Evolutionary conservation across 2,888 invertebrate species (phyloP), one percentile per base, ranked within the genome.

Genomic region (Dichetophora obliterata): DNA sequence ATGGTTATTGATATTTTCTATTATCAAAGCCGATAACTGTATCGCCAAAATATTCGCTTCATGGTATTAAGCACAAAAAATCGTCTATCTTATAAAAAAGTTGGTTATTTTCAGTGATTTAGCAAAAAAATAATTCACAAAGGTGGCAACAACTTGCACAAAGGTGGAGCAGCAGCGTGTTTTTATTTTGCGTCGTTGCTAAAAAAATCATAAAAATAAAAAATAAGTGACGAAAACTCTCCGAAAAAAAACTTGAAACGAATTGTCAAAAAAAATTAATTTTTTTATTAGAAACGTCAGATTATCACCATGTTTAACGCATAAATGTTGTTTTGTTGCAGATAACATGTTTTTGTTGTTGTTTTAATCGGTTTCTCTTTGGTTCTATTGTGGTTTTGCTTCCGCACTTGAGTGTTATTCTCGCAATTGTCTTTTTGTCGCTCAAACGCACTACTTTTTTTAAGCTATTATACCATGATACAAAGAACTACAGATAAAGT

Each of bases 351-450:
- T 5, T 9, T 63, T 63, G 63, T 63, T 63, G 63, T 31, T 63
- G 63, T 31, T 31, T 3, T 11, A 43, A 16, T 22, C n/a, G 9
- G n/a, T 19, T 27, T 24, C 61, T 63, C 31, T 16, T 27, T 31
- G 63, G 22, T 31, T 68, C 50, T 19, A 16, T 24, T 59, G 27
- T 68, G 68, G 24, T 50, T 68, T 68, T 24, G 50, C 68, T 68
- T 68, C 68, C 68, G 68, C 68, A 68, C 50, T 68, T 68, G 19
- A n/a, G 24, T 9, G 68, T 6, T 68, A n/a, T 22, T 68, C 50
- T 27, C 27, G 14, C 27, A 16, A 22, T 50, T 19, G 68, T 68
- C 3, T 48, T 50, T 68, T 68, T 68, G 68, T 68, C 68, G 68
- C 68, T 68, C 48, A 66, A 5, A 27, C 48, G 68, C 68, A 50